These are phyloP conservation scores for Microcebus murinus DNA, from an alignment of 2,113 vertebrate genomes.

Conservation along the genomic window DNA sequence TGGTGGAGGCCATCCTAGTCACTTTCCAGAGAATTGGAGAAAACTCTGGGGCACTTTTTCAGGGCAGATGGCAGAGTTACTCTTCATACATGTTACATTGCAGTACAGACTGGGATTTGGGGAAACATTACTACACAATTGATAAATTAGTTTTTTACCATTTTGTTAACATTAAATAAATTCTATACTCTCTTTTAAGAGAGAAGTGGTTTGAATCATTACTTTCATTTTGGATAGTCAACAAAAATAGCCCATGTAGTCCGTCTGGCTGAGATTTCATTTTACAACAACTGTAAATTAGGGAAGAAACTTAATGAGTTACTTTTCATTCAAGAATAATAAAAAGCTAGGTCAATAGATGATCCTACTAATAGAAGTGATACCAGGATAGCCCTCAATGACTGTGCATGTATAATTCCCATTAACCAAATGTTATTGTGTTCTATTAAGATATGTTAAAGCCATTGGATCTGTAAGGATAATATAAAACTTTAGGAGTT, in stretches of 20 bases:
- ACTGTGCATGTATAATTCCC: neutral
- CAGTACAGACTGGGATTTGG: neutral
- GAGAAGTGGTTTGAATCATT: neutral
- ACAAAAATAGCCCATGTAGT: neutral
- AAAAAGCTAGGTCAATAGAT: neutral
- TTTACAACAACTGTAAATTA: neutral
- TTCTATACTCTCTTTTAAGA: neutral
- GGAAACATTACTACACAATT: neutral
- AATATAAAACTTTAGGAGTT: neutral
- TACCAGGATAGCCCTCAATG: neutral
- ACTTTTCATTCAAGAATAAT: neutral
- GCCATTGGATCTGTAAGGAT: neutral
- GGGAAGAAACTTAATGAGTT: neutral
- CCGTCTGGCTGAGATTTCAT: neutral
- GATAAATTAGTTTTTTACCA: neutral
- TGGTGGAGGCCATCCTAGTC: neutral
- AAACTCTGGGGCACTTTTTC: neutral
- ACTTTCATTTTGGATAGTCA: neutral
- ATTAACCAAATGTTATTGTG: neutral
- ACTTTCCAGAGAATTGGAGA: neutral
- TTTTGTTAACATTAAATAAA: neutral
- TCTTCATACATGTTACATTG: neutral
- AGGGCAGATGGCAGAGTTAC: neutral
- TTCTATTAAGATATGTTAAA: neutral
- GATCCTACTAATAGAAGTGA: neutral